Base-by-base conservation (phyloP, 2,888 invertebrate species). In the Cremastinae sp. region DNA sequence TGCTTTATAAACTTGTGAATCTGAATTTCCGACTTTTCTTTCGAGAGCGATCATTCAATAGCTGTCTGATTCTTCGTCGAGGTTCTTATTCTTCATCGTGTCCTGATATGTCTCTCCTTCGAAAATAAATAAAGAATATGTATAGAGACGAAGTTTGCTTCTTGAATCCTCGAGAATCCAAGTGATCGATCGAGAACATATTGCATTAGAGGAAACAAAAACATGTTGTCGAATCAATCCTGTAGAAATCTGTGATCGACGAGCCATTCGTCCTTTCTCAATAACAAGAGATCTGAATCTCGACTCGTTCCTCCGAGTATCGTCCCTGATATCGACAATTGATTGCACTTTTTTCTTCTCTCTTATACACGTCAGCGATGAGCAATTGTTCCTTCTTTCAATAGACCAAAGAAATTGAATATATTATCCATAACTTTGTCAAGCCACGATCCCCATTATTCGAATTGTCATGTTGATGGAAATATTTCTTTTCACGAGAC, bases 231-330 rank as follows among this genome's bases (percentile, higher is more conserved):
- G 41, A 51, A 51, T 22, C 14, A 20, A 37, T 51, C 5, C 41
- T 35, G 35, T 45, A 62, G 20, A 28, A n/a, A 59, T 14, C 56
- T 58, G 58, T 5, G 5, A 72, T 72, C 49, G 41, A 55, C 56
- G 51, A 58, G 64, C 12, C 49, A 18, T 72, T 56, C 58, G 58
- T 72, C 72, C 58, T 72, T 58, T 58, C 56, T 65, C 64, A 72
- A 41, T 55, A 45, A 37, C 53, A 20, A 47, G 9, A n/a, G 2
- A 20, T 43, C 12, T 20, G 1, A 43, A 12, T 39, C 64, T 49
- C 49, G 55, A 10, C 37, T 56, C 18, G 45, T 28, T 45, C 35
- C 51, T 22, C 18, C 55, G 18, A 18, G 35, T 4, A 16, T 43
- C 18, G 53, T 55, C 37, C 53, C 14, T 56, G 45, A 66, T 56